Base-by-base conservation (phyloP, 2,113 vertebrate species). In the Tringa solitaria region DNA sequence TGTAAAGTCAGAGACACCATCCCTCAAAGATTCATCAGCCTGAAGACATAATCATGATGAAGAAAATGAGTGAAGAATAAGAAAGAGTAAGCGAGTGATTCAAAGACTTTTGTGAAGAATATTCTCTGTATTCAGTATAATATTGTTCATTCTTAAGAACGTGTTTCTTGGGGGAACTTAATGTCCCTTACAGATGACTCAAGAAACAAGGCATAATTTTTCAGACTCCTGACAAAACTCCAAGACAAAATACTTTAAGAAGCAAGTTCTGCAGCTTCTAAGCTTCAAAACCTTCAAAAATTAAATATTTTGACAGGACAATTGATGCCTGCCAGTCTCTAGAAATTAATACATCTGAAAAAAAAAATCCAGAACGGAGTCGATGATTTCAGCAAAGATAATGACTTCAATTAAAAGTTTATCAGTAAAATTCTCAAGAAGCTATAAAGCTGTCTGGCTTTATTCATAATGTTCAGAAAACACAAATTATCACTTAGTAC, bases 1-100 rank as follows among this genome's bases (percentile, higher is more conserved):
- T 1, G 12, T 26, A 1, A 53, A 41, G 35, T 69, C 33, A 73
- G 53, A 67, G 48, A 64, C 16, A 16, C 4, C 0, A 0, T 63
- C 39, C n/a, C 18, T 68, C 89, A 45, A 46, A 69, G 14, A 76
- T 65, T 46, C 28, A 2, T 26, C 77, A 22, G 1, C 2, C 4
- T 48, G 24, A 54, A 57, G 21, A 16, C 51, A 68, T 27, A 68
- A 86, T 39, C 14, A 27, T 3, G 24, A 59, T 9, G 14, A 84
- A 54, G 27, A 84, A 81, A 87, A 75, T 2, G 1, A 89, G 17
- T 6, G 22, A 74, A 72, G 28, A 12, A 14, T 39, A 78, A 65
- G 33, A 87, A 67, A 3, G 17, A 92, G 19, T 37, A 43, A 86
- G 35, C 23, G 60, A 84, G 48, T 1, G 3, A 64, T 27, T 84